A percentile compares a stretch with the other conserved stretches of the same genome.
phyloP scores from a whole-genome alignment of 2,888 invertebrate species.

The Caenorhabditis doughertyi region DNA sequence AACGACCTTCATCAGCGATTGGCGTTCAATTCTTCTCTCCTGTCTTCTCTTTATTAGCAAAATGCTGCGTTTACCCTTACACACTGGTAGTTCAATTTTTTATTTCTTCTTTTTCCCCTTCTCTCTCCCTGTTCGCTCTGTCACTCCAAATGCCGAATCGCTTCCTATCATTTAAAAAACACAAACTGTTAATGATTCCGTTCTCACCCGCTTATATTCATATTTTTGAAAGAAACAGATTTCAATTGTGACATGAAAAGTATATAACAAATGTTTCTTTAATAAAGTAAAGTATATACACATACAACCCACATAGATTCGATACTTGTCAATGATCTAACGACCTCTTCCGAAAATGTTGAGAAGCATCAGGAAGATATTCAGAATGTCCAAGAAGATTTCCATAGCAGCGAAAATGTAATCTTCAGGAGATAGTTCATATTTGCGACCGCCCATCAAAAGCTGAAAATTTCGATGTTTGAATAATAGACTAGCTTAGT shows the following conservation, averaged over 20 bases:
- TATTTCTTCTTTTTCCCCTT: slow-evolving; percentile 4
- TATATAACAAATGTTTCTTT: neutral
- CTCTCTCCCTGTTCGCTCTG: neutral
- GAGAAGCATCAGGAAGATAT: slow-evolving; percentile 86
- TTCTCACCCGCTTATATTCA: neutral
- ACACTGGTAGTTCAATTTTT: slow-evolving; percentile 37
- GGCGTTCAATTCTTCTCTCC: slow-evolving; percentile 9
- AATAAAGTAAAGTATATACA: slow-evolving; percentile 36
- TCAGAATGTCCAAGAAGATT: slow-evolving; percentile 87
- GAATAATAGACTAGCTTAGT: no score
- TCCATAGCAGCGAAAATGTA: slow-evolving; percentile 86
- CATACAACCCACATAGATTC: neutral
- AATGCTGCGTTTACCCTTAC: slow-evolving; percentile 22
- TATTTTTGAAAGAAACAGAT: neutral
- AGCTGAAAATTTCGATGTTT: slow-evolving; percentile 84
- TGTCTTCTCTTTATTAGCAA: neutral
- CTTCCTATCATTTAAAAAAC: neutral
- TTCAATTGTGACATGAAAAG: neutral
- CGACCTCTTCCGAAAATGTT: slow-evolving; percentile 73
- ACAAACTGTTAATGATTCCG: neutral
- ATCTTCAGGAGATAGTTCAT: slow-evolving; percentile 86
- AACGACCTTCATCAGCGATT: slow-evolving; percentile 14
- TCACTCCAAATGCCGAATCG: slow-evolving; percentile 7
- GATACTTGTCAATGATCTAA: slow-evolving; percentile 24
- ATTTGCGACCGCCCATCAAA: slow-evolving; percentile 87